Evolutionary conservation across 1,140 invertebrate species (phyloP), one percentile per base, ranked within the genome.

Genomic region (Venturia canescens): DNA sequence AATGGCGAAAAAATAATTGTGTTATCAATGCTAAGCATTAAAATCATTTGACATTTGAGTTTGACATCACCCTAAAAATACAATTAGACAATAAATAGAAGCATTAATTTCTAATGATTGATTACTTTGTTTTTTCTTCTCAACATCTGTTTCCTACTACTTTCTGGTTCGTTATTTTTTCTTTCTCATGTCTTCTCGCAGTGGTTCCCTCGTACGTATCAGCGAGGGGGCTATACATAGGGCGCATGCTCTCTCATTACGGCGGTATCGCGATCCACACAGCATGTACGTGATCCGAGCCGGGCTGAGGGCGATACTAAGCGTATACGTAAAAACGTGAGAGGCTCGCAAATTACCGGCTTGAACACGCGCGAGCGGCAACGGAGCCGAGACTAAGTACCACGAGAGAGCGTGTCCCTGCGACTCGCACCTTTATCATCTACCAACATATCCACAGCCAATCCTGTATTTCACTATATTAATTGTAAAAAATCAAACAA

Each of bases 221-320:
- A 79, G 38, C 74, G 72, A 78, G 80, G 80, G 57, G 78, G 21
- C 67, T 79, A 82, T 84, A 81, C 80, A 70, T 84, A 81, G 86
- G 84, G 85, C 86, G 87, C 86, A 86, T 89, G 86, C 85, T 88
- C 88, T 89, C 88, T 90, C 88, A 90, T 90, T 90, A 90, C 83
- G 83, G 50, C 80, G 81, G 84, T 84, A 89, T 90, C 84, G 86
- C 85, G 84, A 89, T 88, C 88, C 88, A 84, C 75, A 77, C 57
- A 60, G 57, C 66, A 31, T 69, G 57, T 77, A 77, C 75, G 75
- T 77, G 75, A 77, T 77, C 26, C 60, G 15, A 77, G 60, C 57
- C 66, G 26, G 66, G 15, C 75, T 16, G 71, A 50, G 75, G 44
- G 75, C 75, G 31, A 63, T 78, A 86, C 85, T 83, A 48, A 69